phyloP scores from a whole-genome alignment of 2,888 invertebrate genomes.

The Plusia festucae region DNA sequence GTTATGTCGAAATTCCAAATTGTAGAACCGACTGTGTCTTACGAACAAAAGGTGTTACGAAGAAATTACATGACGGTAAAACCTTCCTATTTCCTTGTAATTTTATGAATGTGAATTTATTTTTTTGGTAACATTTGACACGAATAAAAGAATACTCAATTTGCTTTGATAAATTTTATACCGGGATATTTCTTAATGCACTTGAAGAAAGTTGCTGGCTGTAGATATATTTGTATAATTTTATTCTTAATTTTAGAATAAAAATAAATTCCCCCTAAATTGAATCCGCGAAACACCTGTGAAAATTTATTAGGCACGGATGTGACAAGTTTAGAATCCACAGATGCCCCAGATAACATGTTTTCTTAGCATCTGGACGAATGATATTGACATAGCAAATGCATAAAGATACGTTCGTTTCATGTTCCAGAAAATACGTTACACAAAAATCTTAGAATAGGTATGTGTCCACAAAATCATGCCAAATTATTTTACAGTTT shows the following conservation, averaged over 20 bases:
- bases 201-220: too few relatives aligned
- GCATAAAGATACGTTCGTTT: background rate
- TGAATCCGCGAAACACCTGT: constrained; percentile 25
- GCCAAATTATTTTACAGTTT: too few relatives aligned
- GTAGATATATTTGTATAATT: background rate
- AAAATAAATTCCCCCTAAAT: constrained; percentile 2
- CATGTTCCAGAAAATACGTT: background rate
- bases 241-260: background rate
- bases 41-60: background rate
- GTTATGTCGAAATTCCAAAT: constrained; percentile 36
- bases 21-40: constrained; percentile 14
- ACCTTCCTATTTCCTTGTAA: constrained; percentile 1
- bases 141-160: too few relatives aligned
- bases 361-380: constrained; percentile 13
- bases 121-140: too few relatives aligned
- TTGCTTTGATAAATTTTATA: too few relatives aligned
- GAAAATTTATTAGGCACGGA: constrained; percentile 28
- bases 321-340: constrained; percentile 34
- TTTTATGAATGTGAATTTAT: too few relatives aligned
- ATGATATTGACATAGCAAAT: background rate
- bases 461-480: too few relatives aligned
- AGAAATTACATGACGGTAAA: constrained; percentile 7
- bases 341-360: constrained; percentile 17
- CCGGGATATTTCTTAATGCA: too few relatives aligned
- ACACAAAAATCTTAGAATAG: background rate